Percentiles rank a stretch among this genome's conserved stretches.
These are phyloP conservation scores for Pungitius pungitius DNA, from an alignment of 2,113 vertebrate species.

Conservation along the genomic window DNA sequence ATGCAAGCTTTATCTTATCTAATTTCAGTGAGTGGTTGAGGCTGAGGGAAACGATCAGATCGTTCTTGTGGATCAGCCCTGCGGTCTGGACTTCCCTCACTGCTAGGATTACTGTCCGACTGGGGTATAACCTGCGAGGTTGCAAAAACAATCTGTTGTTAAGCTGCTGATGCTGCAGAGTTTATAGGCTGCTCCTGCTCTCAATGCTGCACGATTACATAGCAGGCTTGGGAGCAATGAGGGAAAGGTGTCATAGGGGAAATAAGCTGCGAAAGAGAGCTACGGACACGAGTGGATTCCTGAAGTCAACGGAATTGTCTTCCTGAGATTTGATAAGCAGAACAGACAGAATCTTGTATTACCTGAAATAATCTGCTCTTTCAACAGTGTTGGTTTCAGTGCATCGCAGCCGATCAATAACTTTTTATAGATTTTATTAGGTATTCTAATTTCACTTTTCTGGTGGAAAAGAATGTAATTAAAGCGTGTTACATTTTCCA, in stretches of 20 bases:
- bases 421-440: neutral
- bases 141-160: slow-evolving; percentile 38
- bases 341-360: slow-evolving; percentile 21
- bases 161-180: slow-evolving; percentile 32
- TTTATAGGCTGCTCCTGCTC: slow-evolving; percentile 27
- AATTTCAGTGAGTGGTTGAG: neutral
- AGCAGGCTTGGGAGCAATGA: slow-evolving; percentile 47
- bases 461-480: neutral
- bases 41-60: neutral
- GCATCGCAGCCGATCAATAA: neutral
- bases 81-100: slow-evolving; percentile 5
- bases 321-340: slow-evolving; percentile 24
- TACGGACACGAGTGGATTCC: slow-evolving; percentile 10
- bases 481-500: neutral
- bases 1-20: slow-evolving; percentile 6
- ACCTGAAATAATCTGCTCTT: slow-evolving; percentile 16
- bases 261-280: slow-evolving; percentile 56
- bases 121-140: slow-evolving; percentile 20
- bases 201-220: slow-evolving; percentile 43
- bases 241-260: slow-evolving; percentile 47
- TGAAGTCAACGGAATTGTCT: slow-evolving; percentile 32
- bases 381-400: neutral
- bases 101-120: neutral
- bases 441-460: neutral
- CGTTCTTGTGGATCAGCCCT: neutral